Evolutionary conservation across 2,113 vertebrate species (phyloP), one percentile per base, ranked within the genome.

Genomic region (Tinamus guttatus): DNA sequence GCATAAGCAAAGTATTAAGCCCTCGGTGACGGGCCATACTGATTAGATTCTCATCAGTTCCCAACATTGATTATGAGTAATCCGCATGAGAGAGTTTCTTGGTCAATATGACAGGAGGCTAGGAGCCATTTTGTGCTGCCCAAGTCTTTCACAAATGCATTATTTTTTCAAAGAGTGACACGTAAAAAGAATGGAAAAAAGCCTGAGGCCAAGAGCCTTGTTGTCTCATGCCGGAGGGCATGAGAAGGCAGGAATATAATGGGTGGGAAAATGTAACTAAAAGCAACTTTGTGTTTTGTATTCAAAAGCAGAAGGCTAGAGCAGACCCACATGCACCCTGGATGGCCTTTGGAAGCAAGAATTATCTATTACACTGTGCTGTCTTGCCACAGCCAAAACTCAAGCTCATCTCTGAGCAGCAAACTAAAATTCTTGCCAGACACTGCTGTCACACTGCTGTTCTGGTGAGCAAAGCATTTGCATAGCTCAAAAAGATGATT

Each of bases 311-410:
- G 70, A 89, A 94, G 84, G 81, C 92, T 95, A 89, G 59, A 73
- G 18, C 43, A 75, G 60, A 75, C 78, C 74, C 34, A 15, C 9
- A 2, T 45, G 87, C 60, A 92, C 92, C 92, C 63, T 28, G 43
- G 80, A 60, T 92, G 91, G 81, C 93, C 94, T 92, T 87, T 76
- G 70, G 78, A 84, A 95, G 67, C 43, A 45, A 79, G n/a, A 89
- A 65, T 95, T 96, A 94, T 78, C 93, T 59, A 95, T 95, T 95
- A 95, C 65, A 87, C 63, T 54, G 40, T 24, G 41, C 60, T 63
- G 60, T 67, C 49, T 84, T 81, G 32, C 73, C 64, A 52, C 62
- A 86, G 73, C 73, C 7, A 47, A 19, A 49, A 49, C 49, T 49
- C 47, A 88, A 47, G 45, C 19, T 56, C 17, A 3, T 83, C 16